These are phyloP conservation scores for Hemichromis elongatus DNA, from an alignment of 2,113 vertebrate genomes.

Conservation along the genomic window DNA sequence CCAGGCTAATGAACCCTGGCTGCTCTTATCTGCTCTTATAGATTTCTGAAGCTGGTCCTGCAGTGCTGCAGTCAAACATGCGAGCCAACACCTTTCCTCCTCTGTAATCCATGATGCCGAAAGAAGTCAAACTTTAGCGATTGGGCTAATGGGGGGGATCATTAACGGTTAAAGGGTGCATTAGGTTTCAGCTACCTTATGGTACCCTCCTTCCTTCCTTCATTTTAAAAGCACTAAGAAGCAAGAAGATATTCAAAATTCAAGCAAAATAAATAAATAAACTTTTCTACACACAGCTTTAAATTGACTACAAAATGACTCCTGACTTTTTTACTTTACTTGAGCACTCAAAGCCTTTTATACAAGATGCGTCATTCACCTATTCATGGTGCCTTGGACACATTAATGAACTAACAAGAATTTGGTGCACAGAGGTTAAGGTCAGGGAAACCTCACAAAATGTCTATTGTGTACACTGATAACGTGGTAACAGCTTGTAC, in stretches of 20 bases:
- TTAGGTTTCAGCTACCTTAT: conserved; percentile 24
- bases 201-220: not conserved
- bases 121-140: conserved; percentile 46
- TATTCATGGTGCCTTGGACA: not conserved
- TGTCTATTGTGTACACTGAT: too few relatives aligned
- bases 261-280: not conserved
- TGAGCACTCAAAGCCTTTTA: not conserved
- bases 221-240: not conserved
- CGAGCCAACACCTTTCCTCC: conserved; percentile 11
- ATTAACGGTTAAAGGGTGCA: conserved; percentile 37
- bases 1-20: conserved; percentile 43
- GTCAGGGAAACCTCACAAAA: not conserved
- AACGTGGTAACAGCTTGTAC: not conserved
- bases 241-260: not conserved
- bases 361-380: not conserved
- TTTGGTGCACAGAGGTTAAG: not conserved
- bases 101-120: conserved; percentile 47
- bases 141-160: conserved; percentile 51
- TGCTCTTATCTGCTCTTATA: conserved; percentile 52
- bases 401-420: not conserved
- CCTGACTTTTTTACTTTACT: fast-evolving
- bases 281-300: not conserved
- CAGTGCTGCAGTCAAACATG: conserved; percentile 10
- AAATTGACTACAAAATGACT: not conserved
- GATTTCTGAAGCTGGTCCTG: conserved; percentile 44